Conservation (phyloP, 1,140 invertebrate genomes). For the Temnothorax longispinosus region DNA sequence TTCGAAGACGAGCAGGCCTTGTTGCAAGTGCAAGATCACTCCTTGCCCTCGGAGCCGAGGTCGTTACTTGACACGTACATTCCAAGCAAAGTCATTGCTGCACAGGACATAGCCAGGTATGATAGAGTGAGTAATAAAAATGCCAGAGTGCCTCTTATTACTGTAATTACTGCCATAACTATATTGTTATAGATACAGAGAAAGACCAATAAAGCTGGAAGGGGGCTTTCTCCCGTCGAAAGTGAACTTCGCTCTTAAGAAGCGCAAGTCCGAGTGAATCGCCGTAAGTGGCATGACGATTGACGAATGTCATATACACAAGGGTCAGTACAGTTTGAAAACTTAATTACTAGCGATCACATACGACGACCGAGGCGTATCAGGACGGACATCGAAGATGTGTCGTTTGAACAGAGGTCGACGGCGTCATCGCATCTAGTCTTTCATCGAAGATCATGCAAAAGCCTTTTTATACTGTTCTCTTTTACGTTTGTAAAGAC, state of each 20-base stretch:
- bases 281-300: conserved; percentile 16
- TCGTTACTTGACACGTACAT: conserved; percentile 82
- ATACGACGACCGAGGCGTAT: conserved; percentile 11
- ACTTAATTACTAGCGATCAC: neutral
- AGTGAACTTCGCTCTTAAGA: conserved; percentile 80
- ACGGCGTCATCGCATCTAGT: conserved; percentile 73
- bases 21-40: conserved; percentile 61
- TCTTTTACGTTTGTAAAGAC: conserved; percentile 33
- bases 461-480: conserved; percentile 33
- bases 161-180: neutral
- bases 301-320: conserved; percentile 25
- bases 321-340: conserved; percentile 60
- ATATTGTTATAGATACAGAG: conserved; percentile 79
- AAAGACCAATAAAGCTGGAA: conserved; percentile 83
- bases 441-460: conserved; percentile 66
- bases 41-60: conserved; percentile 74
- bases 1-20: conserved; percentile 69
- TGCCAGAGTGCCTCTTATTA: neutral
- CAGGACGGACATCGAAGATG: conserved; percentile 46
- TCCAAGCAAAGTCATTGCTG: conserved; percentile 82
- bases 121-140: neutral
- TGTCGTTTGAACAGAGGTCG: neutral
- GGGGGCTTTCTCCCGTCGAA: conserved; percentile 84
- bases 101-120: conserved; percentile 81
- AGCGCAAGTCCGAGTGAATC: conserved; percentile 77